Base-by-base conservation (phyloP, 2,797 vertebrate species). In the Chelmon rostratus region DNA sequence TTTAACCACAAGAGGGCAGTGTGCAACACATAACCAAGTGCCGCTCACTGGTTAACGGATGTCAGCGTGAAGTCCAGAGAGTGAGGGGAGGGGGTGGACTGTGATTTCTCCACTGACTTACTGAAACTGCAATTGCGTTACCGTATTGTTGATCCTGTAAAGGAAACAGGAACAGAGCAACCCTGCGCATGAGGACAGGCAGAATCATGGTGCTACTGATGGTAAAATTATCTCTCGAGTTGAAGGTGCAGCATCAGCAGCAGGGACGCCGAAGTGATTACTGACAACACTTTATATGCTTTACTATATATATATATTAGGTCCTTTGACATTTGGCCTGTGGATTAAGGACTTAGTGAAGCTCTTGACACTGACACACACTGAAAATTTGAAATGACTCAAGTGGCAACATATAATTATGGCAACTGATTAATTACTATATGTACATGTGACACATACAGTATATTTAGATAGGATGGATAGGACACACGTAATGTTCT, bases 1-100 rank as follows among this genome's bases (percentile, higher is more conserved):
- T 72, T 56, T 10, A 50, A 42, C 83, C 90, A 90, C 78, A 40
- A 76, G 90, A 80, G 73, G 90, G 79, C 59, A n/a, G 6, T 68
- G 78, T 85, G 54, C 35, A 35, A 72, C 81, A 76, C n/a, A 3
- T 13, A 71, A 77, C 64, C 18, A 13, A 56, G 6, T 11, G 28
- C 58, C 67, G 70, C 25, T 56, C 31, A 6, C 50, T 53, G 19
- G 13, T 56, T 28, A 8, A 23, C 66, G 59, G 50, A 21, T 37
- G 28, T 13, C 78, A 47, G 38, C 52, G 9, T 61, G 49, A 11
- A 47, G 56, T 52, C 47, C 54, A 16, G 23, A 50, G 6, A 46
- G n/a, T 19, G 21, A 46, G 46, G 31, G 4, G 37, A 18, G 19
- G 59, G 50, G n/a, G n/a, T 28, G 54, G 46, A 40, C 61, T 59